phyloP scores from a whole-genome alignment of 2,888 invertebrate species.

The Notodonta ziczac region DNA sequence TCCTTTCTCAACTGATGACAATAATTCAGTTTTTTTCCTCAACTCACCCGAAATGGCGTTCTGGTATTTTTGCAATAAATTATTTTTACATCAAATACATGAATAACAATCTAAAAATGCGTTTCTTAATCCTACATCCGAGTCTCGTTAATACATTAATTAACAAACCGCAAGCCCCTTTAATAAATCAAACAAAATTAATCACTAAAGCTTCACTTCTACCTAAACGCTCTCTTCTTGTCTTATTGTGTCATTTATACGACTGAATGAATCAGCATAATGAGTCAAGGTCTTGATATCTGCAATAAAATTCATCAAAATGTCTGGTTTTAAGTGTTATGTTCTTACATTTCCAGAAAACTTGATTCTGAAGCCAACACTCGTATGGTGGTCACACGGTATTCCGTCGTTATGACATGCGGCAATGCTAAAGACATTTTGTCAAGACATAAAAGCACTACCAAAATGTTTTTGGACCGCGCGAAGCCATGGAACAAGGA shows the following conservation, averaged over 20 bases:
- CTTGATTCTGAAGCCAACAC: slow-evolving; percentile 39
- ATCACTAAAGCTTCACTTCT: slow-evolving; percentile 22
- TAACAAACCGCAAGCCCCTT: slow-evolving; percentile 23
- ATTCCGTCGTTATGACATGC: slow-evolving; percentile 57
- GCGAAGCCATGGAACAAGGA: slow-evolving; percentile 34
- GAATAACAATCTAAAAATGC: slow-evolving; percentile 3
- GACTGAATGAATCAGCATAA: slow-evolving; percentile 27
- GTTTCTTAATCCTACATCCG: slow-evolving; percentile 5
- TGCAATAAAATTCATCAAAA: slow-evolving; percentile 32
- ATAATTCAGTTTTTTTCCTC: too few species aligned
- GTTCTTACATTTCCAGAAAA: slow-evolving; percentile 54
- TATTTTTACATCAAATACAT: neutral
- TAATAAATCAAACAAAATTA: slow-evolving; percentile 32
- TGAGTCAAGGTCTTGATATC: slow-evolving; percentile 29
- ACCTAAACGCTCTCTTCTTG: slow-evolving; percentile 19
- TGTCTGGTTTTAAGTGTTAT: slow-evolving; percentile 12
- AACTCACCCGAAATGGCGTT: neutral
- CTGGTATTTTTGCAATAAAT: neutral
- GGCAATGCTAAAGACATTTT: slow-evolving; percentile 69
- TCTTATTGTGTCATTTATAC: slow-evolving; percentile 13
- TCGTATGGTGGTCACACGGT: slow-evolving; percentile 60
- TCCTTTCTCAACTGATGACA: too few species aligned
- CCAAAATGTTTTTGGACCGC: slow-evolving; percentile 68
- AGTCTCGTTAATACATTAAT: slow-evolving; percentile 15
- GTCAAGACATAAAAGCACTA: slow-evolving; percentile 75